These are phyloP conservation scores for Porites lutea DNA, from an alignment of 64 coral and sea anemone genomes.

Conservation along the genomic window DNA sequence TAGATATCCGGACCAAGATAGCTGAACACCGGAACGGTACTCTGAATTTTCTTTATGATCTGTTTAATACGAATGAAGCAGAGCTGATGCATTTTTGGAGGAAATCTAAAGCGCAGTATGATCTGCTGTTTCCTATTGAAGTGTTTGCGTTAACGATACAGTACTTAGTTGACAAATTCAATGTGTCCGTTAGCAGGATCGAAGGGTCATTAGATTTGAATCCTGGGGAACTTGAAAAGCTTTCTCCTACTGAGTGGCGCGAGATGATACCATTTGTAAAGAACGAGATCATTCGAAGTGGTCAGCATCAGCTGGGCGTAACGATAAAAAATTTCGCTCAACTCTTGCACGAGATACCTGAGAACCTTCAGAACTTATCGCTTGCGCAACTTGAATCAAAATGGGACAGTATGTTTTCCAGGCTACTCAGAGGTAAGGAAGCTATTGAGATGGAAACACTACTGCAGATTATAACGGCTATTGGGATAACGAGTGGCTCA, in stretches of 20 bases:
- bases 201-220: conserved; percentile 18
- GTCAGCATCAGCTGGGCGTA: conserved; percentile 47
- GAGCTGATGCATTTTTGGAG: conserved; percentile 7
- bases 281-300: conserved; percentile 63
- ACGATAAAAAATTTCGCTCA: conserved; percentile 10
- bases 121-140: neutral
- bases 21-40: neutral
- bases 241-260: conserved; percentile 81
- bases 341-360: conserved; percentile 46
- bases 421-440: conserved; percentile 63
- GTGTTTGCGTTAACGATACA: conserved; percentile 8
- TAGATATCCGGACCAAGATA: neutral
- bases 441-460: conserved; percentile 40
- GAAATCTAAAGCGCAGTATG: neutral
- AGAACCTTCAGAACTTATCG: conserved; percentile 23
- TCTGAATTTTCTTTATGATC: neutral
- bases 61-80: conserved; percentile 23
- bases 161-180: conserved; percentile 40
- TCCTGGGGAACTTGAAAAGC: conserved; percentile 12
- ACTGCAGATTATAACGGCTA: conserved; percentile 5
- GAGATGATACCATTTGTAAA: conserved; percentile 70
- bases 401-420: conserved; percentile 58
- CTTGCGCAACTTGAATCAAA: conserved; percentile 52
- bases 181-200: neutral
- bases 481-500: neutral